phyloP scores from a whole-genome alignment of 2,797 vertebrate genomes.

The Leuciscus waleckii region DNA sequence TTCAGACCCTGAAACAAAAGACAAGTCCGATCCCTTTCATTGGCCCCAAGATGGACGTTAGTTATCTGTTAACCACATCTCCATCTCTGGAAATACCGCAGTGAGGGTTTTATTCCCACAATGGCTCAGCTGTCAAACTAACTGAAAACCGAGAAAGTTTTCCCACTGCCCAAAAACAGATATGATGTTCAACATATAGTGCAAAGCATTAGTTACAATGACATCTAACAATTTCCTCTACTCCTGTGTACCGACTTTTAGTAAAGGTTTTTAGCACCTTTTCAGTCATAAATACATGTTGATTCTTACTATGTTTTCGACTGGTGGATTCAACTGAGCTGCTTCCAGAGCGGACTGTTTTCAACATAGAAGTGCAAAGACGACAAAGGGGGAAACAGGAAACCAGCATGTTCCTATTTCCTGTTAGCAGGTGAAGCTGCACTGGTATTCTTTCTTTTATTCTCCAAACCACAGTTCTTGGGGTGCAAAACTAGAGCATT shows the following conservation, averaged over 20 bases:
- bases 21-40: slow-evolving; percentile 27
- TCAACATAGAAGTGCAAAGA: slow-evolving; percentile 60
- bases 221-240: background rate
- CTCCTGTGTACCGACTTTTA: background rate
- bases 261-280: background rate
- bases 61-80: slow-evolving; percentile 57
- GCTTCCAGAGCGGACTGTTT: slow-evolving; percentile 58
- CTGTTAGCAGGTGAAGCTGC: slow-evolving; percentile 74
- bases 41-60: slow-evolving; percentile 52
- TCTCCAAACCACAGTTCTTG: slow-evolving; percentile 72
- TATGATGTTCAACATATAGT: background rate
- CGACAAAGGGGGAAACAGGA: slow-evolving; percentile 70
- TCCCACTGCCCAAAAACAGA: background rate
- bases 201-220: background rate
- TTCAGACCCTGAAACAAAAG: slow-evolving; percentile 28
- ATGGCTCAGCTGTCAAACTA: slow-evolving; percentile 36
- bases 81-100: slow-evolving; percentile 56
- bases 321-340: slow-evolving; percentile 31
- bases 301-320: slow-evolving; percentile 10
- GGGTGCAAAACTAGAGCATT: slow-evolving; percentile 53
- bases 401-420: slow-evolving; percentile 78
- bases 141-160: slow-evolving; percentile 24
- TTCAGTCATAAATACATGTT: background rate
- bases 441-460: slow-evolving; percentile 61
- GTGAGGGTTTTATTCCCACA: slow-evolving; percentile 45